Percentiles rank a stretch among this genome's conserved stretches.
phyloP scores from a whole-genome alignment of 2,888 invertebrate genomes.

The Amphipoea lucens region DNA sequence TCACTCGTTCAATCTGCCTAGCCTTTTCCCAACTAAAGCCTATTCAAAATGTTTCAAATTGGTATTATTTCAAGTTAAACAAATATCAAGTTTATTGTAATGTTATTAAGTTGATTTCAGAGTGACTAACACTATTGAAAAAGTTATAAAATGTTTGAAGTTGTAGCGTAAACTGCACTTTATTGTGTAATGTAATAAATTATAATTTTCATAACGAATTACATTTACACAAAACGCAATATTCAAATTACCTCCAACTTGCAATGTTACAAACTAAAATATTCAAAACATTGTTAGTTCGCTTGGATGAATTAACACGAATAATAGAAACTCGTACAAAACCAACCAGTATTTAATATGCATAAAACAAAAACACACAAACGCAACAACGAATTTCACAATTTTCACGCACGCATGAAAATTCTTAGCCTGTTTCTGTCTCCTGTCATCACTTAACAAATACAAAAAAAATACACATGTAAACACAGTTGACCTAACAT shows the following conservation, averaged over 20 bases:
- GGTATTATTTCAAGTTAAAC: no score
- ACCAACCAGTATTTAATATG: conserved; percentile 26
- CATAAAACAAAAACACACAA: conserved; percentile 20
- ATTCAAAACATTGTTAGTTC: conserved; percentile 38
- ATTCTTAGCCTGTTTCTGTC: conserved; percentile 46
- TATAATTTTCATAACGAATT: neutral
- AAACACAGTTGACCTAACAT: conserved; percentile 39
- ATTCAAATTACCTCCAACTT: conserved; percentile 13
- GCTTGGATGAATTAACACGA: conserved; percentile 30
- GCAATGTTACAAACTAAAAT: conserved; percentile 20
- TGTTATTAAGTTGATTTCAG: no score
- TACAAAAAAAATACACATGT: conserved; percentile 34
- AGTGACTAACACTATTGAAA: no score
- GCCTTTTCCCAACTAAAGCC: neutral
- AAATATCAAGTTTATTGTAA: no score
- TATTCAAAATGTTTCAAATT: no score
- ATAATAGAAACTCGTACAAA: conserved; percentile 14
- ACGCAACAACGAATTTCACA: conserved; percentile 33
- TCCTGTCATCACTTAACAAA: conserved; percentile 36
- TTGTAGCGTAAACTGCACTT: no score
- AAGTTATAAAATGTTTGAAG: no score
- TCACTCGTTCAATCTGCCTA: neutral
- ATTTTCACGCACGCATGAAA: conserved; percentile 38
- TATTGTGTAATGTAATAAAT: neutral
- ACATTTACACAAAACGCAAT: conserved; percentile 18